Evolutionary conservation across 2,888 invertebrate species (phyloP).

Genomic region (Chaetogeoica ovagalla): DNA sequence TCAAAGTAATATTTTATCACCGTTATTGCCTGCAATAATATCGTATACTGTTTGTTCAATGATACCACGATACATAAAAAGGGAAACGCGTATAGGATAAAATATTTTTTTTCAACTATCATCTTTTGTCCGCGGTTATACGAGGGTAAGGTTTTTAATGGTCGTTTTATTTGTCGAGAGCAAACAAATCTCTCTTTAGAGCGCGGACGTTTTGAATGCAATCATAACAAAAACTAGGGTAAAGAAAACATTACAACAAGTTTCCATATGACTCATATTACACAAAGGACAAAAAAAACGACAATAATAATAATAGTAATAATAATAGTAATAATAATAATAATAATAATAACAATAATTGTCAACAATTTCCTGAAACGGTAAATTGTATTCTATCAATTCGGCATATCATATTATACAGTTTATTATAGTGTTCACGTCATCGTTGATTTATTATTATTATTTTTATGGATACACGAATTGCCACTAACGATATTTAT

Average conservation of each 20-base stretch:
- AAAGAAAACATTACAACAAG: not conserved
- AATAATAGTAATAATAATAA: not conserved
- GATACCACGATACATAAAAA: not conserved
- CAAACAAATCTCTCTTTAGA: constrained; percentile 12
- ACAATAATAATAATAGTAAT: too few species aligned
- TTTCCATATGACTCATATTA: not conserved
- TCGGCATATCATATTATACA: not conserved
- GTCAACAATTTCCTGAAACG: not conserved
- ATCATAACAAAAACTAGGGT: constrained; percentile 17
- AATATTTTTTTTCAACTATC: constrained; percentile 16
- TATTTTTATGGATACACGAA: not conserved
- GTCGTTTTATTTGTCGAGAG: constrained; percentile 33
- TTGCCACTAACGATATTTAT: not conserved
- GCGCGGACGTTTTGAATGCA: constrained; percentile 1
- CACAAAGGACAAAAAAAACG: not conserved
- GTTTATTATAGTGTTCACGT: constrained; percentile 3
- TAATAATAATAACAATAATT: not conserved
- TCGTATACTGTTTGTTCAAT: constrained; percentile 10
- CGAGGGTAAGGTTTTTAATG: constrained; percentile 32
- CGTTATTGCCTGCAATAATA: not conserved
- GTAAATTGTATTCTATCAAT: not conserved
- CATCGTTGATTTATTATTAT: not conserved
- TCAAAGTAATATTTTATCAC: not conserved
- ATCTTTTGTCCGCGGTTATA: not conserved
- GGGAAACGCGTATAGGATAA: constrained; percentile 1